A percentile compares a stretch with the other conserved stretches of the same genome.
Evolutionary conservation across 1,140 invertebrate species (phyloP).

Genomic region (Aethina tumida): DNA sequence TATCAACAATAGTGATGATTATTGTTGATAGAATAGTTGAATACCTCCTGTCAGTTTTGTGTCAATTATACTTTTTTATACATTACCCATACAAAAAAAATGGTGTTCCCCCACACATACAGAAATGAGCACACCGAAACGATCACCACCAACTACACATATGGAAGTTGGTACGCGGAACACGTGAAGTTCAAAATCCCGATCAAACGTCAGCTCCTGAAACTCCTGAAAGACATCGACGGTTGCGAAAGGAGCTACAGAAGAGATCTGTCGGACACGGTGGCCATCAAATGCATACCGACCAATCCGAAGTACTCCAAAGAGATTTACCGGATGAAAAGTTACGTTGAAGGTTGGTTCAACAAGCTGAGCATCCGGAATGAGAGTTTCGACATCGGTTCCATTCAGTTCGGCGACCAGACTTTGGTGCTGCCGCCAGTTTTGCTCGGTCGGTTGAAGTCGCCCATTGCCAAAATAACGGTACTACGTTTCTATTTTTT

Average conservation of each 20-base stretch:
- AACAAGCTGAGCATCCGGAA: slow-evolving; percentile 26
- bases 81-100: slow-evolving; percentile 13
- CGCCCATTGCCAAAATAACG: too few relatives aligned
- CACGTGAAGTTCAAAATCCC: slow-evolving; percentile 28
- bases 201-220: slow-evolving; percentile 24
- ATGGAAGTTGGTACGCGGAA: slow-evolving; percentile 29
- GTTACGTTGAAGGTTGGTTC: slow-evolving; percentile 28
- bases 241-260: slow-evolving; percentile 22
- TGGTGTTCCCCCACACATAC: slow-evolving; percentile 32
- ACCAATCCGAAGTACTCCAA: slow-evolving; percentile 21
- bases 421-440: slow-evolving; percentile 25
- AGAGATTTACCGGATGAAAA: slow-evolving; percentile 24
- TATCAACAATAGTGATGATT: too few relatives aligned
- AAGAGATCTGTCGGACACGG: slow-evolving; percentile 23
- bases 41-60: too few relatives aligned
- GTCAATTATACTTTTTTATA: too few relatives aligned
- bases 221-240: slow-evolving; percentile 29
- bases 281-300: slow-evolving; percentile 27
- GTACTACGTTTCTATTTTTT: slow-evolving; percentile 12
- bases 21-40: too few relatives aligned
- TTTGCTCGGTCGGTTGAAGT: slow-evolving; percentile 26
- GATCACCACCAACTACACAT: slow-evolving; percentile 27
- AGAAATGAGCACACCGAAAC: slow-evolving; percentile 34
- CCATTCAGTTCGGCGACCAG: slow-evolving; percentile 20
- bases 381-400: slow-evolving; percentile 32